phyloP scores from a whole-genome alignment of 2,113 vertebrate genomes.

The Crotophaga sulcirostris region DNA sequence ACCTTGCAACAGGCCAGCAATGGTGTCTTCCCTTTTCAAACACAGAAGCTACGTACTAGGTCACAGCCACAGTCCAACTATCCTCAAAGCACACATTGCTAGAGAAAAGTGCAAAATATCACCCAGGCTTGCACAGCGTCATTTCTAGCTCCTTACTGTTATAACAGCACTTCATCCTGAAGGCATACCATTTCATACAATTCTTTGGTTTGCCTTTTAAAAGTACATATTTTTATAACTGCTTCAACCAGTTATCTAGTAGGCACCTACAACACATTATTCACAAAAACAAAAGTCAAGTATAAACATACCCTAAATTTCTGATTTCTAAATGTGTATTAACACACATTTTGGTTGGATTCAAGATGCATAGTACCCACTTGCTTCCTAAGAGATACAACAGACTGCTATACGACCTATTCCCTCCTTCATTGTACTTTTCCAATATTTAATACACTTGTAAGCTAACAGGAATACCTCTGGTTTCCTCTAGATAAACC shows the following conservation, averaged over 20 bases:
- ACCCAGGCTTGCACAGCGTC: background rate
- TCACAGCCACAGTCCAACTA: accelerated
- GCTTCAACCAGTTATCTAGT: background rate
- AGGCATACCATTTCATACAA: background rate
- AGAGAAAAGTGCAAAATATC: background rate
- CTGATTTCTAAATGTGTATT: background rate
- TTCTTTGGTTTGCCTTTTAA: background rate
- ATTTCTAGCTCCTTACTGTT: background rate
- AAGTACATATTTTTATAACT: background rate
- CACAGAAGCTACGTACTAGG: background rate
- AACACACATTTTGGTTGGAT: background rate
- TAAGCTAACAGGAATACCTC: background rate
- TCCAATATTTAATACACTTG: background rate
- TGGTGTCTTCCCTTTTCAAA: background rate
- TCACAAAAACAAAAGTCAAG: background rate
- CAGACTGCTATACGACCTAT: background rate
- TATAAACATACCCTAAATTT: background rate
- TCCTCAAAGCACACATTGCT: background rate
- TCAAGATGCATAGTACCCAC: background rate
- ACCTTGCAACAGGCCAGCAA: background rate
- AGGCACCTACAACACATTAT: background rate
- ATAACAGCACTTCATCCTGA: background rate
- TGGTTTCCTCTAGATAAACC: background rate
- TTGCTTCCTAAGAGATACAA: background rate
- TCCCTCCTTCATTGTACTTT: background rate